Evolutionary conservation across 2,797 vertebrate species (phyloP), one percentile per base, ranked within the genome.

Genomic region (Halcyon leucocephala): DNA sequence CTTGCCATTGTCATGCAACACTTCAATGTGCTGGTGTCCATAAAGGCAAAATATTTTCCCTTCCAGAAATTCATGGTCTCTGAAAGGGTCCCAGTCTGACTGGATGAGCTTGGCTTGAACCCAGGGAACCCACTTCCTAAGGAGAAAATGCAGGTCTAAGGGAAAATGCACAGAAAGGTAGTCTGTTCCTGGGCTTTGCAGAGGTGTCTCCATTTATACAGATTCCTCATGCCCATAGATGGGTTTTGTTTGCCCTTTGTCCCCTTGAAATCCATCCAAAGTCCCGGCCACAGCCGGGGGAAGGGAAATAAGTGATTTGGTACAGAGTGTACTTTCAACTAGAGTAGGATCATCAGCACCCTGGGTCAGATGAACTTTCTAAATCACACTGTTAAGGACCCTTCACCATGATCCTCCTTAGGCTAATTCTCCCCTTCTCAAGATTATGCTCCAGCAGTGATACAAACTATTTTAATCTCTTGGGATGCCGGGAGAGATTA

Each of bases 381-480:
- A 52, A 82, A 79, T 76, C 80, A 73, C 49, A 26, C 49, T 69
- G 81, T 76, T 91, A 86, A 67, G 55, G 79, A 81, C 74, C 67
- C 78, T 52, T 64, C 79, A 33, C 52, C 18, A 0, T 57, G 46
- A 84, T 93, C 83, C 69, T 93, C 74, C 62, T 86, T 67, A 71
- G 57, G 60, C 55, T 96, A 91, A 91, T 91, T 86, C 46, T 80
- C 62, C 80, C 70, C 37, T 92, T 95, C 97, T 92, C 35, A 35
- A 94, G 89, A 94, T 94, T 77, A 87, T 49, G 26, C 57, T 91
- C 64, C 80, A 85, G 29, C 83, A 93, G 86, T 77, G 95, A 96
- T 96, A 96, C 90, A 93, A 96, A 93, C 92, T 67, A 49, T 89
- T 93, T 97, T 94, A 94, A 96, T 90, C 94, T 91, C 87, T 80